phyloP scores from a whole-genome alignment of 2,888 invertebrate species.

The Campoplex nolae region DNA sequence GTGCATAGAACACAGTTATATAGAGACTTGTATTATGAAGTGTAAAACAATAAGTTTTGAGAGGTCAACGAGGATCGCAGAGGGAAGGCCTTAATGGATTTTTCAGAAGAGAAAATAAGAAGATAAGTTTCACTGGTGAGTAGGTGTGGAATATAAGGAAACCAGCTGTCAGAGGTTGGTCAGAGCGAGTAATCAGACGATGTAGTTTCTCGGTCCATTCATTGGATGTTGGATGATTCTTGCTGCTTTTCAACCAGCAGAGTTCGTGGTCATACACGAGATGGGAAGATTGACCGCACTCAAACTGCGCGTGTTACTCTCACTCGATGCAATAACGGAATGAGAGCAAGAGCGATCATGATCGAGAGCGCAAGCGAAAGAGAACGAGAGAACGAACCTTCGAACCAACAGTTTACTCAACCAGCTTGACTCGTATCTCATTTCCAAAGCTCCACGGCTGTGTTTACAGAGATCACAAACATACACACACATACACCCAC shows the following conservation, averaged over 20 bases:
- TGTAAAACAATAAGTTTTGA: not conserved
- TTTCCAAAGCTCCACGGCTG: conserved; percentile 35
- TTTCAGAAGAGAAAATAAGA: not conserved
- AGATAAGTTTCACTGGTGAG: not conserved
- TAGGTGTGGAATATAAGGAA: conserved; percentile 42
- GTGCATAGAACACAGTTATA: too few species aligned
- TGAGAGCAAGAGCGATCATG: not conserved
- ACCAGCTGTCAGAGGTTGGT: conserved; percentile 56
- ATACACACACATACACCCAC: conserved; percentile 18
- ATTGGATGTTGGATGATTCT: conserved; percentile 5
- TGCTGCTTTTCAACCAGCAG: conserved; percentile 2
- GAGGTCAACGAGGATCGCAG: not conserved
- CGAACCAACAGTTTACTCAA: conserved; percentile 64
- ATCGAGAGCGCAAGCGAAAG: not conserved
- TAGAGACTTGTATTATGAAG: too few species aligned
- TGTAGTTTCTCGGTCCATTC: conserved; percentile 25
- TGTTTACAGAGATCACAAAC: conserved; percentile 50
- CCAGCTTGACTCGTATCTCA: conserved; percentile 56
- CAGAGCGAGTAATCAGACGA: conserved; percentile 42
- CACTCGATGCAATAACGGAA: conserved; percentile 31
- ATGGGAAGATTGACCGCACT: conserved; percentile 19
- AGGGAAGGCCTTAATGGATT: not conserved
- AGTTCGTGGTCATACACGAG: not conserved
- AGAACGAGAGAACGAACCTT: conserved; percentile 7
- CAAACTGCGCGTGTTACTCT: conserved; percentile 43